Evolutionary conservation across 2,888 invertebrate species (phyloP).

Genomic region (Anthoptus insignis): DNA sequence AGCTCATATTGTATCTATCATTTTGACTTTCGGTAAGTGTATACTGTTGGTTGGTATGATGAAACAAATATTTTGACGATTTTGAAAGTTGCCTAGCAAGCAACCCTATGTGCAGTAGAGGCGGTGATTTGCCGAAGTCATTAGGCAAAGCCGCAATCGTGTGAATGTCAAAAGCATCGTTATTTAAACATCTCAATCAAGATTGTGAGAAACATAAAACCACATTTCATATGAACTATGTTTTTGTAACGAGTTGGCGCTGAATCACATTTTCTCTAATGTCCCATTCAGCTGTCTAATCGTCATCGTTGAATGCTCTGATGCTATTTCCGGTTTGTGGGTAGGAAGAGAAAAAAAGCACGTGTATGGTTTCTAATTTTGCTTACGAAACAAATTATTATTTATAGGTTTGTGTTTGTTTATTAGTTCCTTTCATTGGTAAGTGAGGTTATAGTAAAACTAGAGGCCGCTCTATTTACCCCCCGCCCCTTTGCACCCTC

Average conservation of each 20-base stretch:
- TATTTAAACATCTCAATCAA: constrained; percentile 28
- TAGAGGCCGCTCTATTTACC: too few relatives aligned
- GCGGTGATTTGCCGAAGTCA: constrained; percentile 30
- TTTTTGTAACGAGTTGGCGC: neutral
- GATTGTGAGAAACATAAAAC: constrained; percentile 36
- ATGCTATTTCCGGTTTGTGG: constrained; percentile 14
- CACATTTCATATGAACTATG: constrained; percentile 24
- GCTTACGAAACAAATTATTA: neutral
- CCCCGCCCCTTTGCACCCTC: too few relatives aligned
- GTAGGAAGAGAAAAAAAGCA: neutral
- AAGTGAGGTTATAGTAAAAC: too few relatives aligned
- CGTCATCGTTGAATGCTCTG: constrained; percentile 25
- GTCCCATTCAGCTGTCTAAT: constrained; percentile 24
- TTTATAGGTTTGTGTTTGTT: too few relatives aligned
- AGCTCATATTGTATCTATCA: too few relatives aligned
- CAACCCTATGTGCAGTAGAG: too few relatives aligned
- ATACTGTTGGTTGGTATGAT: too few relatives aligned
- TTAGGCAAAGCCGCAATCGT: constrained; percentile 33
- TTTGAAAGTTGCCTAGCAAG: too few relatives aligned
- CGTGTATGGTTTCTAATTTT: constrained; percentile 1
- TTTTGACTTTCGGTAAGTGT: too few relatives aligned
- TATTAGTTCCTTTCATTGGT: too few relatives aligned
- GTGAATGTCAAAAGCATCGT: constrained; percentile 23
- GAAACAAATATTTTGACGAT: too few relatives aligned
- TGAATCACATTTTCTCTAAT: constrained; percentile 25